Evolutionary conservation across 2,113 vertebrate species (phyloP), one percentile per base, ranked within the genome.

Genomic region (Rhombomys opimus): DNA sequence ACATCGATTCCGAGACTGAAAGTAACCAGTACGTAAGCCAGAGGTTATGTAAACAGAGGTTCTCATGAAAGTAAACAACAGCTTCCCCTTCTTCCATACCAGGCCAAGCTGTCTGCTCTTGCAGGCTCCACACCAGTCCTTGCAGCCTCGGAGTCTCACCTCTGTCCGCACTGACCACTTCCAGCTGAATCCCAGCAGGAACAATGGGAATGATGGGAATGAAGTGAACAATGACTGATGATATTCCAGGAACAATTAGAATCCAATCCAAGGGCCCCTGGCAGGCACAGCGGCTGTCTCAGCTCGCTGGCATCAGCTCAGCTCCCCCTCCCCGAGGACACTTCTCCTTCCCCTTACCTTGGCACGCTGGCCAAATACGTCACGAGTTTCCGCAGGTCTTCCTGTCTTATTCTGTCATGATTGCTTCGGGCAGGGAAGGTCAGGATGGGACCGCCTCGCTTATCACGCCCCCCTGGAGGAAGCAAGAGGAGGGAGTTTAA

Each of bases 321-420:
- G 63, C 52, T 68, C 57, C 67, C n/a, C 30, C 7, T 17, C 65
- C 85, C 11, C 32, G 15, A 52, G 65, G 22, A 59, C 59, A 30
- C 57, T 59, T 88, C 52, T 81, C 91, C 63, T 92, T 91, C 89
- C 61, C 73, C 95, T 98, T 98, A 99, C 99, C 99, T 99, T 98
- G 99, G 99, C 90, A 99, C 99, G 0, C 99, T 99, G 92, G 99
- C 99, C 98, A 99, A 99, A 98, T 99, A 99, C 92, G 99, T 99
- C n/a, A 99, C 99, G 82, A 99, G 99, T 98, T 99, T 99, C 98
- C 99, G 98, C 96, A 99, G 99, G 97, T 99, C 99, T 97, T 99
- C 99, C 96, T 99, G 99, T 97, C 99, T 99, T 99, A 99, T 99
- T 99, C 99, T 99, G 99, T 99, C 99, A 27, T 99, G 99, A 99